Conservation (phyloP, 2,113 vertebrate species). For the Aegypius monachus region DNA sequence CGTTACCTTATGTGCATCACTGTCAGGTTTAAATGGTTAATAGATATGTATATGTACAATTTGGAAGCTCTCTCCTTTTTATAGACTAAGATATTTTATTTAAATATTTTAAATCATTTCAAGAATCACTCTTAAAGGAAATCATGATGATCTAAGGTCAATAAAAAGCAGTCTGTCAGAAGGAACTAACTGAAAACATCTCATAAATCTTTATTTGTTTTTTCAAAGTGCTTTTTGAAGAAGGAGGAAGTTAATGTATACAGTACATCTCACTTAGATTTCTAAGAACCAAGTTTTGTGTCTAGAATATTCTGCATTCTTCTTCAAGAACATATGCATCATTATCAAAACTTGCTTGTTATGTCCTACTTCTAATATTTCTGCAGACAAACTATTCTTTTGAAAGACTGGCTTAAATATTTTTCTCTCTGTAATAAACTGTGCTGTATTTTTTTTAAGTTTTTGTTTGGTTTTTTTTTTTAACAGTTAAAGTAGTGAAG, state of each 20-base stretch:
- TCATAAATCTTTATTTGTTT: neutral
- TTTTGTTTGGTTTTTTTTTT: neutral
- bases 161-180: neutral
- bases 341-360: neutral
- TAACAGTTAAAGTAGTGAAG: slow-evolving; percentile 45
- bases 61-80: neutral
- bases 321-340: neutral
- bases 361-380: neutral
- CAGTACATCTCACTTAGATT: neutral
- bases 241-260: neutral
- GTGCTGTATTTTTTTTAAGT: neutral
- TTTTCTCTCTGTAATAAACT: slow-evolving; percentile 3
- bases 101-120: neutral
- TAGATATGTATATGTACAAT: neutral
- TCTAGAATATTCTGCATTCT: neutral
- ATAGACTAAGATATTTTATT: neutral
- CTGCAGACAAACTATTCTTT: slow-evolving; percentile 14
- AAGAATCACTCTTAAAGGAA: neutral
- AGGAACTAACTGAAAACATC: neutral
- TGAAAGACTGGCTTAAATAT: neutral
- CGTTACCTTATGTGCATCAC: neutral
- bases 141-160: neutral
- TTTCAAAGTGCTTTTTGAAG: neutral
- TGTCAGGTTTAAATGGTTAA: neutral
- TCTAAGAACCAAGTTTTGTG: neutral